Evolutionary conservation across 2,113 vertebrate species (phyloP), one percentile per base, ranked within the genome.

Genomic region (Chrysemys picta): DNA sequence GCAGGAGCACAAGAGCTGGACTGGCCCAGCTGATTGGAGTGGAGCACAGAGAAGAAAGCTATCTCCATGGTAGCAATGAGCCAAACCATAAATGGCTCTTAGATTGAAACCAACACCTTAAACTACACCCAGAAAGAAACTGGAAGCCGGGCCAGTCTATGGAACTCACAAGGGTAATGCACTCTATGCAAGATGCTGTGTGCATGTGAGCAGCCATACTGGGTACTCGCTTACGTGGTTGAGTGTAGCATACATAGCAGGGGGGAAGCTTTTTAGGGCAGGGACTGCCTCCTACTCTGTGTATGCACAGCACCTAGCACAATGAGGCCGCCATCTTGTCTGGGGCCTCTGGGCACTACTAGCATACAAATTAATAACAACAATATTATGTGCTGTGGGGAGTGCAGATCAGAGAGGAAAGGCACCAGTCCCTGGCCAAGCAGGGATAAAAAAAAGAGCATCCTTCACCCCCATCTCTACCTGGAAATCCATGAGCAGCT

Each of bases 381-480:
- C 42, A 11, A 42, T 25, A 6, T 25, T 24, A 38, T 29, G 6
- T 78, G 75, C 69, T 45, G 42, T 47, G 42, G 42, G n/a, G 35
- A 72, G 65, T 47, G 11, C 75, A 47, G 42, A 27, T 47, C 75
- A 78, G 42, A 47, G 75, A 78, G 42, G 75, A 78, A 47, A 47
- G 42, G 25, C 5, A 12, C 22, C 85, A 82, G 49, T 6, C 47
- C 52, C 24, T 1, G 7, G 87, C 80, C 52, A 31, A 53, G 42
- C 5, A 90, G 81, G 72, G 72, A 65, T 38, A 38, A 38, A 72
- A 29, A 29, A 84, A 12, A 12, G 72, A 12, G 9, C 0, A 0
- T 0, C 0, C 5, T 6, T 83, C 27, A 69, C 5, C 3, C 49
- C 25, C 49, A 31, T 47, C 3, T 79, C 12, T 42, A 27, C 25